These are phyloP conservation scores for Bungarus multicinctus DNA, from an alignment of 2,113 vertebrate species.

Conservation along the genomic window DNA sequence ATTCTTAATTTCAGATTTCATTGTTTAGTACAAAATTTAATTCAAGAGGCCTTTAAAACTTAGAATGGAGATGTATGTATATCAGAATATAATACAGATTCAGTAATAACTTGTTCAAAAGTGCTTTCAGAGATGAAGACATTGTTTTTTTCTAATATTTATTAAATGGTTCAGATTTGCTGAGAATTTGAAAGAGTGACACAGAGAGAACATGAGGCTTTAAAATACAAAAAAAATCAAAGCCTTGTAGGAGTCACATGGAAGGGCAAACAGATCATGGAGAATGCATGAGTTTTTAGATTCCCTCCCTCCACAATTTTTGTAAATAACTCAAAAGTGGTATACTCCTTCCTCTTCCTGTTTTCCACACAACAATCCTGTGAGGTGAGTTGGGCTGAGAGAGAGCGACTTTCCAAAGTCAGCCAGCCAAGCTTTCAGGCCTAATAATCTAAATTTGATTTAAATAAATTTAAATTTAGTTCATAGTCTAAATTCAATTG, in stretches of 20 bases:
- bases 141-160: not conserved
- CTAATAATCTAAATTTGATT: not conserved
- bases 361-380: not conserved
- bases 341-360: not conserved
- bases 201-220: not conserved
- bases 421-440: not conserved
- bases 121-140: not conserved
- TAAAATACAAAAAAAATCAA: not conserved
- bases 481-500: not conserved
- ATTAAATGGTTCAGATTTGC: not conserved
- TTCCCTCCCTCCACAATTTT: fast-evolving
- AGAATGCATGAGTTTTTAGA: not conserved
- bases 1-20: not conserved
- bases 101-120: not conserved
- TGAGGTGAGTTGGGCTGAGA: not conserved
- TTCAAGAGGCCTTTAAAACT: not conserved
- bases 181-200: not conserved
- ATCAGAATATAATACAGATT: not conserved
- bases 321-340: not conserved
- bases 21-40: not conserved
- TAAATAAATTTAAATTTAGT: not conserved
- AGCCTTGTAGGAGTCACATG: not conserved
- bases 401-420: not conserved
- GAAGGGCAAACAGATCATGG: not conserved
- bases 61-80: not conserved